A percentile compares a stretch with the other conserved stretches of the same genome.
Conservation (phyloP, 2,113 vertebrate genomes). For the Circaetus gallicus region DNA sequence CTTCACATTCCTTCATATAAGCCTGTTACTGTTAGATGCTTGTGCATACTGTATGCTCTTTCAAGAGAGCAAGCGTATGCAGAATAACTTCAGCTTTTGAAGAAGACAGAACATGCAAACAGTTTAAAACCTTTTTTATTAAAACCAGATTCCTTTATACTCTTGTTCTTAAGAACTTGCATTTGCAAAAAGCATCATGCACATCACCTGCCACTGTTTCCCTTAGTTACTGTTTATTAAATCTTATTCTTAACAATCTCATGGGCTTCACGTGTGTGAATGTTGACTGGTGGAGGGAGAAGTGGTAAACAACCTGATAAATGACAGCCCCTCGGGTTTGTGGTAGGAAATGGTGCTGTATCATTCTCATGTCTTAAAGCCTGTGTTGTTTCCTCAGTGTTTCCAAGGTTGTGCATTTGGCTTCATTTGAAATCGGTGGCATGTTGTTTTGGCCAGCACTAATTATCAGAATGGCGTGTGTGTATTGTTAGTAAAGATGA, state of each 20-base stretch:
- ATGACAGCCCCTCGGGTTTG: neutral
- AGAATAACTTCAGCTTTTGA: neutral
- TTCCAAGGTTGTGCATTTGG: neutral
- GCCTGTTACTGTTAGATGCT: neutral
- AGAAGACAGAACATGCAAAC: neutral
- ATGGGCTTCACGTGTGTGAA: neutral
- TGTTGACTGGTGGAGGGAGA: neutral
- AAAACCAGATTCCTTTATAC: neutral
- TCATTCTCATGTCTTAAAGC: neutral
- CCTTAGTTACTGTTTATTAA: neutral
- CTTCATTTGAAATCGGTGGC: neutral
- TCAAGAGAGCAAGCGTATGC: neutral
- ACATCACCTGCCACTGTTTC: neutral
- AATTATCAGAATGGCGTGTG: neutral
- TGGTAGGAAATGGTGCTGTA: neutral
- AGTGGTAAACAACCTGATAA: neutral
- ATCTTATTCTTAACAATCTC: neutral
- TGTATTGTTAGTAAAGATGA: neutral
- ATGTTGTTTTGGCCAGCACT: neutral
- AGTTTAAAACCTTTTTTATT: neutral
- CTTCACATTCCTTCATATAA: neutral
- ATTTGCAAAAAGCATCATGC: neutral
- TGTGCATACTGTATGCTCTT: neutral
- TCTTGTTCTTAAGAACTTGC: neutral
- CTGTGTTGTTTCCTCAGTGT: neutral